A percentile compares a stretch with the other conserved stretches of the same genome.
Conservation (phyloP, 2,888 invertebrate genomes). For the Agriotes lineatus region DNA sequence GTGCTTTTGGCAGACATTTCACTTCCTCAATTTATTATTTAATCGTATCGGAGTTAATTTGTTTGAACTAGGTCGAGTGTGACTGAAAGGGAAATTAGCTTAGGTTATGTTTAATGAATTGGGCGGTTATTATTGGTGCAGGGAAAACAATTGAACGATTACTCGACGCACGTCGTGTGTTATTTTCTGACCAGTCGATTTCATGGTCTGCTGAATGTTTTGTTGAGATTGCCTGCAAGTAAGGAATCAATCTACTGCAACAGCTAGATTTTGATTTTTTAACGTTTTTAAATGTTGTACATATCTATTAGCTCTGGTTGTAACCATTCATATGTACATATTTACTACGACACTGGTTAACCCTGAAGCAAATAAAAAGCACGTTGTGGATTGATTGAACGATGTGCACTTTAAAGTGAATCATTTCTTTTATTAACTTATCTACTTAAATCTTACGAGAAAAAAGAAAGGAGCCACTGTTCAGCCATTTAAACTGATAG, state of each 20-base stretch:
- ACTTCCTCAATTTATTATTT: neutral
- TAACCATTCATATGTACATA: too few relatives aligned
- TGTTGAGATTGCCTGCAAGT: neutral
- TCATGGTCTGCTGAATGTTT: neutral
- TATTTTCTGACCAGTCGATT: constrained; percentile 7
- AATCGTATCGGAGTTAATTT: neutral
- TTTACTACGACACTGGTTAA: too few relatives aligned
- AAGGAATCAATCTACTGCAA: neutral
- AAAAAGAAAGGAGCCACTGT: too few relatives aligned
- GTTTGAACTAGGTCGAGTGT: constrained; percentile 1
- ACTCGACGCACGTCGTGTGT: constrained; percentile 7
- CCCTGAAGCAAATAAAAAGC: too few relatives aligned
- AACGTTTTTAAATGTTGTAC: too few relatives aligned
- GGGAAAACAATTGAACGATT: constrained; percentile 5
- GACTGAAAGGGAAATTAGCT: constrained; percentile 4
- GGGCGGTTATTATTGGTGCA: neutral
- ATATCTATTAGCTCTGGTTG: too few relatives aligned
- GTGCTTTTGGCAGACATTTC: neutral
- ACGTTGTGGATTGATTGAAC: too few relatives aligned
- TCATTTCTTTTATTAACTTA: too few relatives aligned
- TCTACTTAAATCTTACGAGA: too few relatives aligned
- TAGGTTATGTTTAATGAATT: constrained; percentile 17
- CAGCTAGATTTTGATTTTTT: too few relatives aligned
- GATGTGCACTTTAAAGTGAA: too few relatives aligned
- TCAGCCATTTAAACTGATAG: too few relatives aligned